Evolutionary conservation across 2,888 invertebrate species (phyloP).

Genomic region (Hypena proboscidalis): DNA sequence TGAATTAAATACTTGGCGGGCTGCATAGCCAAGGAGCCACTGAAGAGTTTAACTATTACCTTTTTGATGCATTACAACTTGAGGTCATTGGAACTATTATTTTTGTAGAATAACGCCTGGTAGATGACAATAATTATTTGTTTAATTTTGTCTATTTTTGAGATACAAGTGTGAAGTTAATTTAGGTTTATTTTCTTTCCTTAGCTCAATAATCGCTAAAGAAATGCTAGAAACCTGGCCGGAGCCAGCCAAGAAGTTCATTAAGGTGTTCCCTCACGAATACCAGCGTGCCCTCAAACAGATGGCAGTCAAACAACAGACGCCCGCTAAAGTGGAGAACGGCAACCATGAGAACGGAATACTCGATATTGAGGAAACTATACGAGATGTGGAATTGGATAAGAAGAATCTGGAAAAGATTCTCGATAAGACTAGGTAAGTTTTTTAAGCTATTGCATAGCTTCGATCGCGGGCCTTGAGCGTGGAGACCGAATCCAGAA

Average conservation of each 20-base stretch:
- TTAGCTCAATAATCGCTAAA: constrained; percentile 91
- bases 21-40: no score
- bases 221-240: constrained; percentile 93
- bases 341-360: constrained; percentile 70
- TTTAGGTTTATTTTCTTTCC: not conserved
- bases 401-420: constrained; percentile 93
- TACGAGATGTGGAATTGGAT: constrained; percentile 91
- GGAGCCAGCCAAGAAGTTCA: constrained; percentile 90
- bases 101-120: no score
- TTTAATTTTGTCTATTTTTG: no score
- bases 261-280: constrained; percentile 99
- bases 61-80: no score
- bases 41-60: no score
- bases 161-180: no score
- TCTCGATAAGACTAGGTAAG: constrained; percentile 90
- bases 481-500: no score
- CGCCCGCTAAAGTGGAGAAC: constrained; percentile 56
- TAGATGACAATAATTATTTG: no score
- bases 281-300: constrained; percentile 95
- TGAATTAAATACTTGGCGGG: no score
- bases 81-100: no score
- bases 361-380: constrained; percentile 95
- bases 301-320: constrained; percentile 63
- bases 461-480: no score
- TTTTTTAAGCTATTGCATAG: not conserved